Percentiles rank a stretch among this genome's conserved stretches.
Evolutionary conservation across 1,140 invertebrate genomes (phyloP).

Genomic region (Drosophila takahashii): DNA sequence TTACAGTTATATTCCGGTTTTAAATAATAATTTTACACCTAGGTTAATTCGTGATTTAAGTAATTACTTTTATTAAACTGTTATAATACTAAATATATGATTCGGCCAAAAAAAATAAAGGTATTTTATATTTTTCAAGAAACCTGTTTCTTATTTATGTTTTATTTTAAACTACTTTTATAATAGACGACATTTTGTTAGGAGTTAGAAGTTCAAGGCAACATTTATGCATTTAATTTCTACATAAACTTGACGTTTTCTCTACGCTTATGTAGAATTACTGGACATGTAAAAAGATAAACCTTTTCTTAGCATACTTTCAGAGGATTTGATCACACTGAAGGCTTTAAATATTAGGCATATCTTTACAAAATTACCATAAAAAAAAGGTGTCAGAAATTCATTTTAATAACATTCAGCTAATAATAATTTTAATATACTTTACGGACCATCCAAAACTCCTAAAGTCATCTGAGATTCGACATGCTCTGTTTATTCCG

Average conservation of each 20-base stretch:
- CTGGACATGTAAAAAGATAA: background rate
- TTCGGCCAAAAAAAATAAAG: no score
- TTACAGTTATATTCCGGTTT: background rate
- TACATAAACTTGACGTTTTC: background rate
- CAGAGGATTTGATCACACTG: constrained; percentile 16
- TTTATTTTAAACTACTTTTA: background rate
- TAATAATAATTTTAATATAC: constrained; percentile 2
- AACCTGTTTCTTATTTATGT: no score
- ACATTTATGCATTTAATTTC: background rate
- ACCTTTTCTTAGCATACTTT: constrained; percentile 40
- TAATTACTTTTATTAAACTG: no score
- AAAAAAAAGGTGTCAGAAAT: background rate
- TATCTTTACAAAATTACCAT: background rate
- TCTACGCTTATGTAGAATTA: background rate
- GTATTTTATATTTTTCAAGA: no score
- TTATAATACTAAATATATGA: no score
- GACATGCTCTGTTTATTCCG: constrained; percentile 16
- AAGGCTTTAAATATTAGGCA: constrained; percentile 11
- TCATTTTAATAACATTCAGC: background rate
- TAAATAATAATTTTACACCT: background rate
- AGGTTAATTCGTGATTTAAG: constrained; percentile 1
- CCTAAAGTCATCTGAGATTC: constrained; percentile 18
- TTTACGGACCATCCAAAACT: background rate
- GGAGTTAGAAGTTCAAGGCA: background rate
- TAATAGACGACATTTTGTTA: background rate